These are phyloP conservation scores for Chrysolina americana DNA, from an alignment of 2,888 invertebrate genomes.

Conservation along the genomic window DNA sequence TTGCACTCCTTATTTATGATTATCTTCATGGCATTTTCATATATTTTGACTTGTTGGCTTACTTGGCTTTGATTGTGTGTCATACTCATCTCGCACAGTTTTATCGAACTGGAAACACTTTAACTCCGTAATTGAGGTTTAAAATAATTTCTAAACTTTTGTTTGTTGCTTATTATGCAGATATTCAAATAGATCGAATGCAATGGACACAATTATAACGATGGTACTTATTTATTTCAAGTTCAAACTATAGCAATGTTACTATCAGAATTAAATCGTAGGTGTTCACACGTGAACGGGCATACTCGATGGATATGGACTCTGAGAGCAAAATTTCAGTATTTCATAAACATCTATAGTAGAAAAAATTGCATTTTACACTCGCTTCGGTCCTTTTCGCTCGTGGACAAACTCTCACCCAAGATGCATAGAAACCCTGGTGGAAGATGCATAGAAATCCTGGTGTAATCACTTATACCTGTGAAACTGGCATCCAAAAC, in stretches of 20 bases:
- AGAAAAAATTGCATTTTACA: too few species aligned
- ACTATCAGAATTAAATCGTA: background rate
- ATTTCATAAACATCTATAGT: too few species aligned
- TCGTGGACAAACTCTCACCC: too few species aligned
- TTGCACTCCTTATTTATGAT: background rate
- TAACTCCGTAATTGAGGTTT: background rate
- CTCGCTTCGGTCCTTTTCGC: too few species aligned
- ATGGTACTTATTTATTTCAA: background rate
- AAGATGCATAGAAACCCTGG: too few species aligned
- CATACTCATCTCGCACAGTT: background rate
- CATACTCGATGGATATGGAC: too few species aligned
- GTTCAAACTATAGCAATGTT: background rate
- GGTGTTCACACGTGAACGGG: background rate
- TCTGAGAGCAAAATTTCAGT: too few species aligned
- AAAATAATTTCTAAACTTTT: background rate
- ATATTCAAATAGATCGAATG: background rate
- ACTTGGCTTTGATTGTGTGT: background rate
- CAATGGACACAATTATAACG: background rate
- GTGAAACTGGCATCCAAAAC: too few species aligned
- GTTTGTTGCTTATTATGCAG: background rate
- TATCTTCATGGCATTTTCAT: background rate
- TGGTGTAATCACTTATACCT: too few species aligned
- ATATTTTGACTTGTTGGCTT: background rate
- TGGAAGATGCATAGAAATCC: too few species aligned
- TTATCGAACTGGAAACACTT: background rate